These are phyloP conservation scores for Metalampra italica DNA, from an alignment of 2,888 invertebrate species.

Conservation along the genomic window DNA sequence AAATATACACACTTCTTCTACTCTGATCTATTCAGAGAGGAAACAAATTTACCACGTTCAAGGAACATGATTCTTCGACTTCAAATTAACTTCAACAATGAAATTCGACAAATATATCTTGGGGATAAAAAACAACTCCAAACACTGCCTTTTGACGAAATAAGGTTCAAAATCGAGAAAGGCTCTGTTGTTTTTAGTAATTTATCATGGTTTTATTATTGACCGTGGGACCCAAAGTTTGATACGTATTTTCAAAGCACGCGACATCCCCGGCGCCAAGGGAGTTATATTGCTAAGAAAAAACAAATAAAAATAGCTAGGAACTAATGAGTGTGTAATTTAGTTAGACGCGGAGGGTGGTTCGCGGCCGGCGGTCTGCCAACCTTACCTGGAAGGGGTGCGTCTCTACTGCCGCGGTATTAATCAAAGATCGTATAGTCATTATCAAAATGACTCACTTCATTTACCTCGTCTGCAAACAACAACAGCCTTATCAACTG, in stretches of 20 bases:
- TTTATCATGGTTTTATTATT: neutral
- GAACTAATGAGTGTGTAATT: slow-evolving; percentile 73
- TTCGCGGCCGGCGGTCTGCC: slow-evolving; percentile 57
- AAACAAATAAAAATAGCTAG: slow-evolving; percentile 60
- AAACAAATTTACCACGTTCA: slow-evolving; percentile 32
- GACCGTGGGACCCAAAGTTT: slow-evolving; percentile 14
- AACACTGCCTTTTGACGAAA: neutral
- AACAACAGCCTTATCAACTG: no score
- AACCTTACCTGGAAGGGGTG: slow-evolving; percentile 54
- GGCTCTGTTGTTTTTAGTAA: neutral
- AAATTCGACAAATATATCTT: slow-evolving; percentile 1
- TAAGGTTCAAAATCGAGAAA: neutral
- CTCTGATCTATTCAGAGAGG: slow-evolving; percentile 20
- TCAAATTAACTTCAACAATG: slow-evolving; percentile 21
- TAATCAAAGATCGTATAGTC: slow-evolving; percentile 41
- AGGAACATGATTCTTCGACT: slow-evolving; percentile 27
- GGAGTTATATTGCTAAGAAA: slow-evolving; percentile 34
- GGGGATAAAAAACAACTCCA: no score
- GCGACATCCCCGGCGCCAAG: slow-evolving; percentile 30
- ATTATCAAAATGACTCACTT: neutral
- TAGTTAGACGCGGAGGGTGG: slow-evolving; percentile 66
- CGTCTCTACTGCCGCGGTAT: slow-evolving; percentile 41
- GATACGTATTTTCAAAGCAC: slow-evolving; percentile 14
- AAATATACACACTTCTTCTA: slow-evolving; percentile 5
- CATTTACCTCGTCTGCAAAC: neutral